Evolutionary conservation across 35 echinoderm and acorn worm genomes (phyloP), one percentile per base, ranked within the genome.

Genomic region (Amphiura filiformis): DNA sequence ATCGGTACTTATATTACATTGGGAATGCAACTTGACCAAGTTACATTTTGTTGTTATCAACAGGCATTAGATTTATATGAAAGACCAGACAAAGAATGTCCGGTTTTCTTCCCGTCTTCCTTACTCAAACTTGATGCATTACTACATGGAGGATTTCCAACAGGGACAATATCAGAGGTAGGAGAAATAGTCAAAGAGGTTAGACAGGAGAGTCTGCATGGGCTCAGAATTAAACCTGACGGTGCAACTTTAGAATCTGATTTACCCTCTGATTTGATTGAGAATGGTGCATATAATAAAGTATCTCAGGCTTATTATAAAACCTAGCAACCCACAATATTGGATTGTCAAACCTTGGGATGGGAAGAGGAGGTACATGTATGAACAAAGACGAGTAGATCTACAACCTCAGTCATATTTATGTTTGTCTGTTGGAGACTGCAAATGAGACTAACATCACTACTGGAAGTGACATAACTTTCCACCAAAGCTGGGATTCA

Each of bases 161-260:
- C 75, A 36, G 88, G 91, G 2, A 97, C 91, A 1, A 86, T 97
- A 1, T 91, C 95, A 33, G 95, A 97, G 95, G 95, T 97, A 84
- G 34, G 78, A 20, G 23, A 0, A 80, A n/a, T n/a, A n/a, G n/a
- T n/a, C n/a, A n/a, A n/a, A n/a, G n/a, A n/a, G n/a, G n/a, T n/a
- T n/a, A n/a, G n/a, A n/a, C n/a, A n/a, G n/a, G n/a, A n/a, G n/a
- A n/a, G n/a, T n/a, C n/a, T n/a, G n/a, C n/a, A n/a, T n/a, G n/a
- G n/a, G n/a, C n/a, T n/a, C n/a, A n/a, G n/a, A n/a, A n/a, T n/a
- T n/a, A n/a, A n/a, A n/a, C n/a, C n/a, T n/a, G n/a, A n/a, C n/a
- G 39, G 17, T 20, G 30, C 30, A 28, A 31, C 49, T 84, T 57
- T 35, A 26, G 37, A 0, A 1, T 78, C 22, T 36, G 39, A 15